A percentile compares a stretch with the other conserved stretches of the same genome.
These are phyloP conservation scores for Gopherus flavomarginatus DNA, from an alignment of 2,113 vertebrate genomes.

Conservation along the genomic window DNA sequence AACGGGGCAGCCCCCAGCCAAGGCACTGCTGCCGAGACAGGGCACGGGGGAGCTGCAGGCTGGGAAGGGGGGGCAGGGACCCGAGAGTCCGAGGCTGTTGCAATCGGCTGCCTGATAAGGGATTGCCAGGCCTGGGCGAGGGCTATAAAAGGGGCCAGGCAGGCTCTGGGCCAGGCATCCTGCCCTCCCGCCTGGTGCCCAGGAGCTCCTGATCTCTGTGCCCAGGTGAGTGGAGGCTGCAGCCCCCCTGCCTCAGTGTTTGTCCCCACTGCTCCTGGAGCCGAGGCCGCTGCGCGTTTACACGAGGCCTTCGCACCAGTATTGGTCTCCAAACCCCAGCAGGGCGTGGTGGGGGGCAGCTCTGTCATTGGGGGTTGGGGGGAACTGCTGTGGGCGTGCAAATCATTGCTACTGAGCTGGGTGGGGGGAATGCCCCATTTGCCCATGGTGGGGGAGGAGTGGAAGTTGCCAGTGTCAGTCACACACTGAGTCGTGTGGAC, in stretches of 20 bases:
- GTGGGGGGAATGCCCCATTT: not conserved
- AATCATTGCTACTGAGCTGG: not conserved
- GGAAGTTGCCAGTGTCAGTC: not conserved
- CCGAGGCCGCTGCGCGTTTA: not conserved
- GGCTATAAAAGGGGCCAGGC: not conserved
- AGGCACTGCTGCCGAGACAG: too few species aligned
- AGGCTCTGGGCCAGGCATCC: not conserved
- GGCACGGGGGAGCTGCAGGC: too few species aligned
- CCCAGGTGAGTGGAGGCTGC: not conserved
- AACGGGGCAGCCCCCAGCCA: too few species aligned
- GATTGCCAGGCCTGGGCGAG: too few species aligned
- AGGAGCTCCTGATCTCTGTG: not conserved
- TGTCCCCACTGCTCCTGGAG: too few species aligned
- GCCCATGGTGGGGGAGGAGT: too few species aligned
- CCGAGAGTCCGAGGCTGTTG: not conserved
- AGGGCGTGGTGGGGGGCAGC: not conserved
- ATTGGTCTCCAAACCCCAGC: not conserved
- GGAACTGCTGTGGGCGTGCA: not conserved
- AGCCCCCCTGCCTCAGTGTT: not conserved
- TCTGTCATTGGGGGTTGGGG: fast-evolving
- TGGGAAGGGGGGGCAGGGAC: not conserved
- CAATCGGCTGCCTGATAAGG: not conserved
- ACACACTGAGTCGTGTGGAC: too few species aligned
- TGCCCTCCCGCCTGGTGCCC: not conserved
- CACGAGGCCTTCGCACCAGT: not conserved